Percentiles rank a stretch among this genome's conserved stretches.
phyloP scores from a whole-genome alignment of 2,113 vertebrate species.

The Zeus faber region DNA sequence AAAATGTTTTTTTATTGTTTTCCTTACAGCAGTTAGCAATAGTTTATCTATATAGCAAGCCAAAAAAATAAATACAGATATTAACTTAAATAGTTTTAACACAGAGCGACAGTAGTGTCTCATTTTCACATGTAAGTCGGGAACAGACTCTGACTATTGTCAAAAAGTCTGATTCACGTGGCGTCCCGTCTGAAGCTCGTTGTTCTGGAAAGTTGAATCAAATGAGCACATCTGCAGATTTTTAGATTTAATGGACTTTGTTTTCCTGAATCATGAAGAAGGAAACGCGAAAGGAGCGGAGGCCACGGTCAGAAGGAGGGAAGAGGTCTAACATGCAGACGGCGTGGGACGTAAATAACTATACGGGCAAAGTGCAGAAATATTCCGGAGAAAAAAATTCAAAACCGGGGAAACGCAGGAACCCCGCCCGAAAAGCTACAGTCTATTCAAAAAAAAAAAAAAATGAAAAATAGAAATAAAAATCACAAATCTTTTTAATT shows the following conservation, averaged over 20 bases:
- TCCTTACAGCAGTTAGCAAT: conserved; percentile 69
- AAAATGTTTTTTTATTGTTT: conserved; percentile 57
- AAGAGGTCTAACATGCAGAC: conserved; percentile 59
- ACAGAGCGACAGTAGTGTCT: conserved; percentile 60
- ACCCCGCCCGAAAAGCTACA: conserved; percentile 37
- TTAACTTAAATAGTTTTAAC: conserved; percentile 66
- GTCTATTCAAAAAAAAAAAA: no score
- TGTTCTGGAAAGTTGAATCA: no score
- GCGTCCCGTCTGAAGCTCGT: conserved; percentile 32
- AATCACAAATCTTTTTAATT: conserved; percentile 36
- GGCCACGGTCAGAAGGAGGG: conserved; percentile 47
- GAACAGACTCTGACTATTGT: conserved; percentile 24
- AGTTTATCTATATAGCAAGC: conserved; percentile 63
- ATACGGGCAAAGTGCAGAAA: conserved; percentile 61
- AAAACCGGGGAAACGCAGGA: conserved; percentile 25
- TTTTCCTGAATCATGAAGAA: background rate
- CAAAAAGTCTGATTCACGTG: conserved; percentile 5
- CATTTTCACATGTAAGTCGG: conserved; percentile 44
- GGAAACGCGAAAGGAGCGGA: no score
- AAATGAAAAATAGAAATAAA: no score
- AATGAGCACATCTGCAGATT: no score
- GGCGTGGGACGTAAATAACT: conserved; percentile 48
- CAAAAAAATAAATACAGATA: conserved; percentile 72
- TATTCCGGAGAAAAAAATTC: conserved; percentile 40
- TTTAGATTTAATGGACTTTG: background rate